Percentiles rank a stretch among this genome's conserved stretches.
Evolutionary conservation across 2,113 vertebrate species (phyloP).

Genomic region (Dasyornis broadbenti): DNA sequence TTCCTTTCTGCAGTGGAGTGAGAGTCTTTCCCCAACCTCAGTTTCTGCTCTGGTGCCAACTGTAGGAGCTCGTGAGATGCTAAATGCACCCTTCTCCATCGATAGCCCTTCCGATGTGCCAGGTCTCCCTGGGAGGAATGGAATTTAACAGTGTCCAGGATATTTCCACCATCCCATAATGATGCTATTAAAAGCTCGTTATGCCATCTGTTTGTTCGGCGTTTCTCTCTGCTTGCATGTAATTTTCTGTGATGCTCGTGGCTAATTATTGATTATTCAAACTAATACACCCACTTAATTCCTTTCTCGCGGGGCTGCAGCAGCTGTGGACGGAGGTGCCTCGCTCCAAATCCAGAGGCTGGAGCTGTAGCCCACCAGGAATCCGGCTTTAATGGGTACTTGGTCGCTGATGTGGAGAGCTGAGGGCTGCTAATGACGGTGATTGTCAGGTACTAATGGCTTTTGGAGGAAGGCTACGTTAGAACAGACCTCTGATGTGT

Average conservation of each 20-base stretch:
- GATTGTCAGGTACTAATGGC: neutral
- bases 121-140: neutral
- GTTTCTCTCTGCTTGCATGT: neutral
- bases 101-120: neutral
- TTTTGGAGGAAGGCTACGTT: neutral
- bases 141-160: neutral
- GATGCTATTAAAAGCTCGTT: constrained; percentile 12
- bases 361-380: neutral
- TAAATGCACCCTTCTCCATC: neutral
- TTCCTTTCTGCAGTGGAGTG: neutral
- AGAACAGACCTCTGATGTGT: neutral
- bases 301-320: neutral
- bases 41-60: neutral
- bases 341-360: neutral
- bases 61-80: neutral
- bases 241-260: neutral
- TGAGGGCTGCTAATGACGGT: neutral
- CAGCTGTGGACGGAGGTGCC: neutral
- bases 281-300: neutral
- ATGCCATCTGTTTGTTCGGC: neutral
- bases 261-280: neutral
- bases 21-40: neutral
- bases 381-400: neutral
- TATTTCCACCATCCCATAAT: neutral
- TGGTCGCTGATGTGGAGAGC: neutral